Base-by-base conservation (phyloP, 2,113 vertebrate genomes). In the Phasianus colchicus region DNA sequence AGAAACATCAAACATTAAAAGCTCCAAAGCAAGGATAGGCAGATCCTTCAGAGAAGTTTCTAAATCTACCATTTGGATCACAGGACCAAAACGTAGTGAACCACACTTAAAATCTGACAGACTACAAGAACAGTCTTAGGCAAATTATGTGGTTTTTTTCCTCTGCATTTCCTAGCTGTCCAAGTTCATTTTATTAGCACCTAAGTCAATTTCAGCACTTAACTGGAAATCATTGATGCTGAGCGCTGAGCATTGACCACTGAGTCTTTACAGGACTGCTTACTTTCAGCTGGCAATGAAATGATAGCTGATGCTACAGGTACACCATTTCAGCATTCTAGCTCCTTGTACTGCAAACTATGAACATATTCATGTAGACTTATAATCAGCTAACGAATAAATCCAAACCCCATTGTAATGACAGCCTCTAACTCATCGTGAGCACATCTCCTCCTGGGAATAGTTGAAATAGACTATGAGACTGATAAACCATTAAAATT, bases 401-500 rank as follows among this genome's bases (percentile, higher is more conserved):
- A 61, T 34, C 29, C 0, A 2, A 27, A 52, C 18, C 17, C 27
- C 48, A 43, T 4, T 3, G 2, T 12, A 77, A 43, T 66, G 32
- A 11, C 50, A 29, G 42, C 48, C 30, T 30, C 57, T 24, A 54
- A 43, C 60, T 38, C 21, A 15, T 16, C 0, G 1, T 10, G 45
- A 0, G 2, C 45, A 40, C n/a, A 8, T 45, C 55, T 80, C 54
- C 17, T 54, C 52, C 52, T n/a, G 20, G 29, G 55, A 69, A 42
- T 0, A 24, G 32, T 40, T 0, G 38, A 18, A 67, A 12, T 25
- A 54, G 47, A 24, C 29, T 24, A 8, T 19, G 54, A 13, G 45
- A 84, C 81, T 95, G 72, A 60, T 92, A 55, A 85, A 86, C 77
- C 83, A 74, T 57, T n/a, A 70, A 55, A 69, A 50, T 21, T 24